These are phyloP conservation scores for Gymnocephalus cernua DNA, from an alignment of 2,113 vertebrate species.

Conservation along the genomic window DNA sequence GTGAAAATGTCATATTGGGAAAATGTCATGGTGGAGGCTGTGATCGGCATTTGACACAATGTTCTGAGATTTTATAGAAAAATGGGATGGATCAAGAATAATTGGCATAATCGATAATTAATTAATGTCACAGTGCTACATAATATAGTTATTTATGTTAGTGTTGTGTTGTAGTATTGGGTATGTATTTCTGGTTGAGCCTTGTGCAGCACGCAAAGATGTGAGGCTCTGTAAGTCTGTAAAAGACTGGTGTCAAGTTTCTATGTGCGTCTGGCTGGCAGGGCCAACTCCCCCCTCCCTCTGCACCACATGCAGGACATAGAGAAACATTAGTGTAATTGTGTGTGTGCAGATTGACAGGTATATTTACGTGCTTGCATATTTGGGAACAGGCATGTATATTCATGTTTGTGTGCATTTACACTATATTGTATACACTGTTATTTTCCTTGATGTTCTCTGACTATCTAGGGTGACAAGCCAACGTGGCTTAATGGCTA, in stretches of 20 bases:
- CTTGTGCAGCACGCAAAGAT: slow-evolving; percentile 62
- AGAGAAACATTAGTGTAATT: slow-evolving; percentile 1
- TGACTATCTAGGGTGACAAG: slow-evolving; percentile 61
- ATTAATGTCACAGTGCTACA: neutral
- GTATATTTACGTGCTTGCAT: slow-evolving; percentile 2
- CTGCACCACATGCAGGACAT: slow-evolving; percentile 20
- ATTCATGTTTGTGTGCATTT: neutral
- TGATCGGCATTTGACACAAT: neutral
- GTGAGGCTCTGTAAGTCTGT: slow-evolving; percentile 60
- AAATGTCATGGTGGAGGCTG: slow-evolving; percentile 1
- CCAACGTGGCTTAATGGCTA: slow-evolving; percentile 60
- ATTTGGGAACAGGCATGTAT: neutral
- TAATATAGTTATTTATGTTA: slow-evolving; percentile 6
- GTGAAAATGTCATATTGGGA: neutral
- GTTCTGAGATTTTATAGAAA: neutral
- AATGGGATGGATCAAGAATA: neutral
- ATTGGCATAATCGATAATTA: neutral
- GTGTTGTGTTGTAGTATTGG: slow-evolving; percentile 23
- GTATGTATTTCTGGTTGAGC: slow-evolving; percentile 54
- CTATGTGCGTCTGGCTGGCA: slow-evolving; percentile 66
- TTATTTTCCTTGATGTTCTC: slow-evolving; percentile 36
- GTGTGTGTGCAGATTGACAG: neutral
- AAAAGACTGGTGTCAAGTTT: slow-evolving; percentile 68
- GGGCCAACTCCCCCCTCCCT: slow-evolving; percentile 14
- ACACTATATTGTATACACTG: neutral